Evolutionary conservation across 2,888 invertebrate genomes (phyloP).

Genomic region (Dynastes tityus): DNA sequence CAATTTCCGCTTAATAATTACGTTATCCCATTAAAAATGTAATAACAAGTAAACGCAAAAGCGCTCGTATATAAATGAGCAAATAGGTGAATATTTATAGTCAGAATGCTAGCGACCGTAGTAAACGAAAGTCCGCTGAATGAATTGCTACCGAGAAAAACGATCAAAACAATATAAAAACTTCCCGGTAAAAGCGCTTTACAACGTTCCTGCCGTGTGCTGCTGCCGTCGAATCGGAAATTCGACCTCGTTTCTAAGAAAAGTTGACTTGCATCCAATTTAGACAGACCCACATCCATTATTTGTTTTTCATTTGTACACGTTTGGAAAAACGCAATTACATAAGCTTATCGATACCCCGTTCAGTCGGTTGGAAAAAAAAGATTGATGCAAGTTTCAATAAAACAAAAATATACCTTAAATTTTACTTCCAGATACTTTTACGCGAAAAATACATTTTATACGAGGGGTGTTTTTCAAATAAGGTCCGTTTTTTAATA

Average conservation of each 20-base stretch:
- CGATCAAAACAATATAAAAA: slow-evolving; percentile 25
- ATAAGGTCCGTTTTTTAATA: no score
- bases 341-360: background rate
- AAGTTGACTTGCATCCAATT: slow-evolving; percentile 29
- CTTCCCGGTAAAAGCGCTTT: slow-evolving; percentile 20
- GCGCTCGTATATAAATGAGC: background rate
- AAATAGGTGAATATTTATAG: background rate
- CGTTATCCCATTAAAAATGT: background rate
- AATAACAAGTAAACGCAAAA: background rate
- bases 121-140: slow-evolving; percentile 19
- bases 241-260: slow-evolving; percentile 31
- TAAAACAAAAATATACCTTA: background rate
- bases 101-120: background rate
- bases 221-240: slow-evolving; percentile 17
- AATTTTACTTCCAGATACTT: background rate
- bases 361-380: background rate
- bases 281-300: slow-evolving; percentile 25
- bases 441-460: background rate
- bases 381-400: background rate
- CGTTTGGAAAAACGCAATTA: background rate
- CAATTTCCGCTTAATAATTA: background rate
- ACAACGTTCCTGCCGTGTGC: background rate
- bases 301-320: slow-evolving; percentile 12
- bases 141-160: background rate
- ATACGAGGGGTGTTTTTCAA: no score